These are phyloP conservation scores for Tragelaphus scriptus DNA, from an alignment of 2,113 vertebrate genomes.

Conservation along the genomic window DNA sequence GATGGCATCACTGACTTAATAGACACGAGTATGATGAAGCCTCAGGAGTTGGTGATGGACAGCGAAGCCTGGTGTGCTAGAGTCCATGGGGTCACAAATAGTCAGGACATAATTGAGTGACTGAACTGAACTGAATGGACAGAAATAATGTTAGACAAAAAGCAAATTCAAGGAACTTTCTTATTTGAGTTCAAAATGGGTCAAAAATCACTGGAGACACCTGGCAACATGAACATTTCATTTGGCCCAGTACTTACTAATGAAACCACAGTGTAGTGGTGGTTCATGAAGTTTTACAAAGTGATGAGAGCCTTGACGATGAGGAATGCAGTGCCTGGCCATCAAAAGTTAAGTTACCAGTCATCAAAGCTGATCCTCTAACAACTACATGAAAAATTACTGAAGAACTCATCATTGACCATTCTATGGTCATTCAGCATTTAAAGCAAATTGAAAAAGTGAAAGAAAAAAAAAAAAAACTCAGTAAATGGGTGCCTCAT, in stretches of 20 bases:
- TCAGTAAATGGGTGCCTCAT: background rate
- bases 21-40: background rate
- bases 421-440: background rate
- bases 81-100: background rate
- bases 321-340: background rate
- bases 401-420: background rate
- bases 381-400: background rate
- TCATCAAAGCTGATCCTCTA: background rate
- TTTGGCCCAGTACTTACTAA: background rate
- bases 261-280: background rate
- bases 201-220: background rate
- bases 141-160: background rate
- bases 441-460: background rate
- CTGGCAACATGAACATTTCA: background rate
- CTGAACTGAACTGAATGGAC: background rate
- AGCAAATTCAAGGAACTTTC: background rate
- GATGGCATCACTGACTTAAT: background rate
- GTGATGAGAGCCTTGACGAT: background rate
- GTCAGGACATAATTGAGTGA: background rate
- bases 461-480: background rate
- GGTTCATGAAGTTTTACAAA: background rate
- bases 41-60: background rate
- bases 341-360: background rate
- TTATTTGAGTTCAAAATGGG: background rate
- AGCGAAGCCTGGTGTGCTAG: background rate